phyloP scores from a whole-genome alignment of 92 coral and sea anemone genomes.

The Umimayanthus kanabou region DNA sequence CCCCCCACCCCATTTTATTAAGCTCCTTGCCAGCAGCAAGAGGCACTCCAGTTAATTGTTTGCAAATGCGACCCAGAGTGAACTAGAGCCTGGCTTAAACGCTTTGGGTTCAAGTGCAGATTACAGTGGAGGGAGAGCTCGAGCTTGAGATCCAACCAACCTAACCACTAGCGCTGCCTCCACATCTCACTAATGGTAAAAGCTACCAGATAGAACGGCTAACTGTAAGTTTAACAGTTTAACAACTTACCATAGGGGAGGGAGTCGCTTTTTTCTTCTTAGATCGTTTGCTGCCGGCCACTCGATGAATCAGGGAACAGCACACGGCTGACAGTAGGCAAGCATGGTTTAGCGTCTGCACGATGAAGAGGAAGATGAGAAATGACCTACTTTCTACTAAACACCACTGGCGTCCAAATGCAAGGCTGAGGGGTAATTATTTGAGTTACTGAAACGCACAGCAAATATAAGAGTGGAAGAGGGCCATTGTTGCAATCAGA shows the following conservation, averaged over 20 bases:
- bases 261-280: slow-evolving; percentile 84
- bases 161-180: not conserved
- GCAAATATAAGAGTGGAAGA: too few relatives aligned
- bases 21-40: too few relatives aligned
- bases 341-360: slow-evolving; percentile 72
- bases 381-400: not conserved
- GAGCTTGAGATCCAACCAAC: not conserved
- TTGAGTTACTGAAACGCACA: not conserved
- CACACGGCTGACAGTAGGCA: slow-evolving; percentile 73
- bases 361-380: slow-evolving; percentile 1
- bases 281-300: slow-evolving; percentile 72
- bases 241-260: slow-evolving; percentile 70
- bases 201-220: not conserved
- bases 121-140: too few relatives aligned
- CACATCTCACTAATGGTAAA: not conserved
- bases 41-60: too few relatives aligned
- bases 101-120: too few relatives aligned
- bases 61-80: too few relatives aligned
- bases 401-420: not conserved
- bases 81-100: too few relatives aligned
- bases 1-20: too few relatives aligned
- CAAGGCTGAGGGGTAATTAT: too few relatives aligned
- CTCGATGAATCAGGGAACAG: slow-evolving; percentile 66
- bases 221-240: not conserved
- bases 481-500: not conserved